phyloP scores from a whole-genome alignment of 2,797 vertebrate species.

The Aplochiton taeniatus region DNA sequence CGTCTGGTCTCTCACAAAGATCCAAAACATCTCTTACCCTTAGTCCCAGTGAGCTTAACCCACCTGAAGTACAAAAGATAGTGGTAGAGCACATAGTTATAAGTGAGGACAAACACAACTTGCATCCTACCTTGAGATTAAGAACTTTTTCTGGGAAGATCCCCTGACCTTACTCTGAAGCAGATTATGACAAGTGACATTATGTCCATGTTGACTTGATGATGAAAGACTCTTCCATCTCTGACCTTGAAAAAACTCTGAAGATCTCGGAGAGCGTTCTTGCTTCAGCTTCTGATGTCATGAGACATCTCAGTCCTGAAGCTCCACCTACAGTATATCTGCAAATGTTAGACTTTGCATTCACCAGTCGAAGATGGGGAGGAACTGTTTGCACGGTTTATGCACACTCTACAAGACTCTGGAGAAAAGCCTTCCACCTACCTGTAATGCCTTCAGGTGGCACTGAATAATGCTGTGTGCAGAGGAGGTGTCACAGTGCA shows the following conservation, averaged over 20 bases:
- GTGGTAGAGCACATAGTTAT: too few relatives aligned
- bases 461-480: neutral
- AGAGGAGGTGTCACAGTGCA: neutral
- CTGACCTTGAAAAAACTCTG: constrained; percentile 7
- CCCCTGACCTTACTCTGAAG: constrained; percentile 16
- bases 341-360: constrained; percentile 12
- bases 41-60: too few relatives aligned
- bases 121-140: neutral
- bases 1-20: neutral
- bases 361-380: constrained; percentile 21
- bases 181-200: constrained; percentile 5
- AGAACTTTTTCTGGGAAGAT: neutral
- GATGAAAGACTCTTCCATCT: neutral
- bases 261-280: constrained; percentile 18
- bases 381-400: constrained; percentile 18
- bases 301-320: constrained; percentile 8
- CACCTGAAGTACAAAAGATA: too few relatives aligned
- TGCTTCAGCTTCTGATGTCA: constrained; percentile 3
- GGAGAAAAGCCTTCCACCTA: constrained; percentile 19
- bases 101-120: too few relatives aligned
- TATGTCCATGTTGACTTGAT: constrained; percentile 8
- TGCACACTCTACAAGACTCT: constrained; percentile 19
- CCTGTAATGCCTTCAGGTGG: constrained; percentile 1
- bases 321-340: neutral
- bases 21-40: neutral